phyloP scores from a whole-genome alignment of 2,113 vertebrate species.

The Centropristis striata region DNA sequence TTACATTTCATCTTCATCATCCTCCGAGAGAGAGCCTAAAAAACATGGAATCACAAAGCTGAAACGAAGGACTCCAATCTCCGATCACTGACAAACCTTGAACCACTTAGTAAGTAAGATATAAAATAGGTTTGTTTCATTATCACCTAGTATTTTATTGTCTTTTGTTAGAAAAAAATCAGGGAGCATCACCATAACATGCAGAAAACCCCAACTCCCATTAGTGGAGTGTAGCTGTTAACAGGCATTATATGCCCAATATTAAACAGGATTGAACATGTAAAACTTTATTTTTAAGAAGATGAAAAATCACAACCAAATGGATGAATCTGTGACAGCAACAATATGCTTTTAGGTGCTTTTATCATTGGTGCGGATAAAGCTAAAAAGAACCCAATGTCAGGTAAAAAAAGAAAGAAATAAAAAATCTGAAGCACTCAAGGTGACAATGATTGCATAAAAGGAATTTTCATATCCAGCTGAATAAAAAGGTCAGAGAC shows the following conservation, averaged over 20 bases:
- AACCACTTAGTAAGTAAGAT: too few relatives aligned
- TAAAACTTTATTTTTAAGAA: slow-evolving; percentile 7
- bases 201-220: not conserved
- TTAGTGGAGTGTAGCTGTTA: not conserved
- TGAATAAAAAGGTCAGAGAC: slow-evolving; percentile 13
- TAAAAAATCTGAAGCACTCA: slow-evolving; percentile 30
- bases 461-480: slow-evolving; percentile 26
- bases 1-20: not conserved
- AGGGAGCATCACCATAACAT: too few relatives aligned
- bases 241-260: not conserved
- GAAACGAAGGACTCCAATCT: not conserved
- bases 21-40: not conserved
- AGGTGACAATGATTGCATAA: slow-evolving; percentile 34
- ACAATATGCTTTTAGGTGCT: slow-evolving; percentile 23
- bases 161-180: not conserved
- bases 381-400: not conserved
- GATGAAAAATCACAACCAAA: not conserved
- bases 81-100: too few relatives aligned
- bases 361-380: slow-evolving; percentile 1
- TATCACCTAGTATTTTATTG: too few relatives aligned
- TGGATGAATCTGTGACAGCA: not conserved
- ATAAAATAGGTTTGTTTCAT: too few relatives aligned
- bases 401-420: not conserved
- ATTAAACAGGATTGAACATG: not conserved
- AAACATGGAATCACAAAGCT: too few relatives aligned